phyloP scores from a whole-genome alignment of 2,113 vertebrate species.

The Danionella cerebrum region DNA sequence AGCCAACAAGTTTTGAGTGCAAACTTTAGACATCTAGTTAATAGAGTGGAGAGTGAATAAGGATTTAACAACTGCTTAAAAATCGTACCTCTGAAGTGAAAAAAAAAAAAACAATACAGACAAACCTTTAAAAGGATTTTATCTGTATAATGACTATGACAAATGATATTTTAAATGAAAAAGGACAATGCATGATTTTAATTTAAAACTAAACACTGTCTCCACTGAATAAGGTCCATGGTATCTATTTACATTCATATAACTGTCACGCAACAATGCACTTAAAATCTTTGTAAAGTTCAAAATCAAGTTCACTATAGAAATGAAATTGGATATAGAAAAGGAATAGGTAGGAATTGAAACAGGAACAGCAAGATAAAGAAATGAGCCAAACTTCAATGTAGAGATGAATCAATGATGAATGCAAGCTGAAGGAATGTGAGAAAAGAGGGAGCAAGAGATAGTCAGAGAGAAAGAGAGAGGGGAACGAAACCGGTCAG shows the following conservation, averaged over 20 bases:
- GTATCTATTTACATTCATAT: neutral
- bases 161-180: neutral
- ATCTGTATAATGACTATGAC: neutral
- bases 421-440: neutral
- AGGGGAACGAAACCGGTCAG: constrained; percentile 38
- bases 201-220: neutral
- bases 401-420: neutral
- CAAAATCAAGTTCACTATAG: neutral
- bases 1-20: no score
- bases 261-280: neutral
- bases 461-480: constrained; percentile 14
- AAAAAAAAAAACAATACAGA: neutral
- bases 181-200: neutral
- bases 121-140: neutral
- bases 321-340: constrained; percentile 15
- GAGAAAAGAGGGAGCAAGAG: constrained; percentile 22
- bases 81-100: neutral
- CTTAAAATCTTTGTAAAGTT: neutral
- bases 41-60: neutral
- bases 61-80: neutral
- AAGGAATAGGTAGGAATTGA: constrained; percentile 29
- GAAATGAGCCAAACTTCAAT: neutral
- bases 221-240: neutral
- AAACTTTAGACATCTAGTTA: neutral
- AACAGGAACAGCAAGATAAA: constrained; percentile 25